These are phyloP conservation scores for Pseudonaja textilis DNA, from an alignment of 2,113 vertebrate species.

Conservation along the genomic window DNA sequence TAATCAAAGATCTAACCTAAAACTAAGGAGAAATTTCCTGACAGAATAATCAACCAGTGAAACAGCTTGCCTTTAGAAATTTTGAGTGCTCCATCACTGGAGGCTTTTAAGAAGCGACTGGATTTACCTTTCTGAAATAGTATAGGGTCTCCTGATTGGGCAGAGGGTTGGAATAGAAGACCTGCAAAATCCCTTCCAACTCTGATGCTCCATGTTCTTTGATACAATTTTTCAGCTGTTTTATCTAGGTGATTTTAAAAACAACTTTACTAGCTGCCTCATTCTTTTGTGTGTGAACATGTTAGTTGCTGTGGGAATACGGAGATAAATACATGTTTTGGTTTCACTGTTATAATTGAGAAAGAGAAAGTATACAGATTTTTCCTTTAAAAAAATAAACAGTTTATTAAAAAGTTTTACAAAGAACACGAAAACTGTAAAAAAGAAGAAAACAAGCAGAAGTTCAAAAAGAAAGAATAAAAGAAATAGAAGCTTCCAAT, in stretches of 20 bases:
- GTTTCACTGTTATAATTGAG: background rate
- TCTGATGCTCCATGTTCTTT: too few species aligned
- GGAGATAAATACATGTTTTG: background rate
- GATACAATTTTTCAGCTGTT: background rate
- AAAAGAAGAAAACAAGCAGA: too few species aligned
- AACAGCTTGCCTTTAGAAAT: background rate
- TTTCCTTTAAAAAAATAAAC: too few species aligned
- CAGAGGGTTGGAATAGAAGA: background rate
- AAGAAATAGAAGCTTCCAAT: background rate
- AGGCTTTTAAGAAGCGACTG: too few species aligned
- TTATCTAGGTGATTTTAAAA: background rate
- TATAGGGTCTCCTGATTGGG: background rate
- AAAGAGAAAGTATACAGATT: background rate
- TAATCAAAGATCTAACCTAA: background rate
- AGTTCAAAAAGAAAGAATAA: background rate
- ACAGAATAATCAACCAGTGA: background rate
- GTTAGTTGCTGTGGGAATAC: background rate
- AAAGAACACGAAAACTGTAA: too few species aligned
- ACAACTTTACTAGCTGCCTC: background rate
- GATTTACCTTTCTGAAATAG: too few species aligned
- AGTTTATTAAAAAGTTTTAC: too few species aligned
- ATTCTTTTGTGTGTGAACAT: background rate
- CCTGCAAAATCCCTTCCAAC: background rate
- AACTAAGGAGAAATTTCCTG: background rate
- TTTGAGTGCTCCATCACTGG: too few species aligned